Evolutionary conservation across 1,140 invertebrate species (phyloP), one percentile per base, ranked within the genome.

Genomic region (Drosophila mayri): DNA sequence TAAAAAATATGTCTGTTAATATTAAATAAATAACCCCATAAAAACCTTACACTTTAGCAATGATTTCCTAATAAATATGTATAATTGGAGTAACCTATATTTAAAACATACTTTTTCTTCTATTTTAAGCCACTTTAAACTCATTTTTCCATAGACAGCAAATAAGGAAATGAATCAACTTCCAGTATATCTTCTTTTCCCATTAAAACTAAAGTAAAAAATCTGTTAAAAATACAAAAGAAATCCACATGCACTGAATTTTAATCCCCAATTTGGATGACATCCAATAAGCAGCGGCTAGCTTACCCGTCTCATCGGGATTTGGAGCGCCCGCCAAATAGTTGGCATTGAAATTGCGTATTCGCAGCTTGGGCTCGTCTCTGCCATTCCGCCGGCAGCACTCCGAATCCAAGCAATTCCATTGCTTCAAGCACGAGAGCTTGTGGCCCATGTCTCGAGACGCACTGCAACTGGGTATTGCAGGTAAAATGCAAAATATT

Each of bases 321-420:
- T 41, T 50, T 20, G 70, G 67, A 6, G 37, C 30, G 2, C 44
- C 67, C 28, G 67, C 54, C 22, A 73, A 50, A 41, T 37, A 73
- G n/a, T 73, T 73, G 32, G 28, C 70, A 72, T 72, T 72, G 54
- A 50, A 25, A 73, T 73, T 72, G 44, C 70, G 67, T 3, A 73
- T 72, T 37, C 70, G 70, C 44, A 59, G 44, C 37, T 41, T 73
- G 18, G 54, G 28, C 66, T 73, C 66, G 9, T 50, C 70, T 4
- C 38, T 20, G 10, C 8, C 25, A 12, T n/a, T 20, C 2, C 18
- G 9, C 14, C 12, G 30, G 20, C 67, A 73, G 38, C 66, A 65
- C 11, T 25, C 28, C 3, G 52, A 73, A 20, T 72, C 52, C 43
- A 22, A 7, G 28, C 70, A 73, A 18, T 60, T 41, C 20, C 52